Evolutionary conservation across 2,888 invertebrate species (phyloP).

Genomic region (Euzophera pinguis): DNA sequence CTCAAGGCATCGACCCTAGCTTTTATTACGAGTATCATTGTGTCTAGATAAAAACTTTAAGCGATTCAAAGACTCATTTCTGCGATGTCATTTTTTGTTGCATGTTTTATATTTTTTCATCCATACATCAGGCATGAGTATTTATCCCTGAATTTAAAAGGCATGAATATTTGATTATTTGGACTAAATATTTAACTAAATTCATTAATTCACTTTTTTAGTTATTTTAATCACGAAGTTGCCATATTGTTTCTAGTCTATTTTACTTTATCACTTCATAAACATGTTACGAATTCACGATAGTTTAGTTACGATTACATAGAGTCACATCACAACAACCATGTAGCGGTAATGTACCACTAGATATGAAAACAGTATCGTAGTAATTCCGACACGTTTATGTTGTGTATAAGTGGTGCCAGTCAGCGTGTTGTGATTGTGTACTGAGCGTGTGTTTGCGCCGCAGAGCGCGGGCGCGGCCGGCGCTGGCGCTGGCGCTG

Average conservation of each 20-base stretch:
- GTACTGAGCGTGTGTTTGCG: slow-evolving; percentile 20
- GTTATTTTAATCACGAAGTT: background rate
- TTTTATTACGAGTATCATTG: too few species aligned
- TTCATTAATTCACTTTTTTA: background rate
- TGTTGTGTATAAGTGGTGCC: background rate
- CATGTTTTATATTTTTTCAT: slow-evolving; percentile 55
- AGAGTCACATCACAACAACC: too few species aligned
- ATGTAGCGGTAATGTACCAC: background rate
- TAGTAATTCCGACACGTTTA: slow-evolving; percentile 3
- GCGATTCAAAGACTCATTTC: slow-evolving; percentile 52
- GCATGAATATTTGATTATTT: background rate
- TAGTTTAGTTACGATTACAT: background rate
- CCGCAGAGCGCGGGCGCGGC: slow-evolving; percentile 45
- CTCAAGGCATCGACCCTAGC: background rate
- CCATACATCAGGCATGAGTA: slow-evolving; percentile 44
- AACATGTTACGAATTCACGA: slow-evolving; percentile 11
- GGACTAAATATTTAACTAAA: background rate
- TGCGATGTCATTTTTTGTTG: slow-evolving; percentile 56
- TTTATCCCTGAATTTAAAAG: slow-evolving; percentile 17
- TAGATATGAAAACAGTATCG: too few species aligned
- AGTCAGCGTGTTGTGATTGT: background rate
- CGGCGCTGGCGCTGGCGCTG: slow-evolving; percentile 57
- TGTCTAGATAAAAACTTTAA: background rate
- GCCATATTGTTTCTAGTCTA: background rate
- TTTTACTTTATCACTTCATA: slow-evolving; percentile 7